phyloP scores from a whole-genome alignment of 1,140 invertebrate genomes.

The Condylostylus longicornis region DNA sequence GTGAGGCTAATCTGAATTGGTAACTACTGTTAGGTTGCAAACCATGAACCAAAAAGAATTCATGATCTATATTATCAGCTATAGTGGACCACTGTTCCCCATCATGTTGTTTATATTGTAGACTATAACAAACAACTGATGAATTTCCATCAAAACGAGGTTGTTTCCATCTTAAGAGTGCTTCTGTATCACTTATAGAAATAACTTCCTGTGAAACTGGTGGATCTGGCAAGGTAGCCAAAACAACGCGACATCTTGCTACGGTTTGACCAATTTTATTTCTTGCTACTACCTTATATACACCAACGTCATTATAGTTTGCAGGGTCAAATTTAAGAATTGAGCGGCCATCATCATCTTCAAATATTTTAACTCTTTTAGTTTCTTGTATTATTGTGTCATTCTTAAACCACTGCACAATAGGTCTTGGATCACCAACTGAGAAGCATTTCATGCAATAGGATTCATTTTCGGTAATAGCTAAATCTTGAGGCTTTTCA shows the following conservation, averaged over 20 bases:
- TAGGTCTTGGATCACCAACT: conserved; percentile 76
- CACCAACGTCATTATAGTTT: conserved; percentile 67
- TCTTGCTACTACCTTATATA: conserved; percentile 89
- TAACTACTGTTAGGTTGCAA: conserved; percentile 66
- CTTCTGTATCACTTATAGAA: conserved; percentile 69
- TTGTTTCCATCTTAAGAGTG: conserved; percentile 76
- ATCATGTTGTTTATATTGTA: conserved; percentile 64
- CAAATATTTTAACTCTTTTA: conserved; percentile 57
- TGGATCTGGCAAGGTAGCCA: conserved; percentile 56
- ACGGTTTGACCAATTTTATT: conserved; percentile 70
- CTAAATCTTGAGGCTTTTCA: conserved; percentile 61
- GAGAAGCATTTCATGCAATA: conserved; percentile 69
- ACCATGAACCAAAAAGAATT: conserved; percentile 72
- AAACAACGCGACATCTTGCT: conserved; percentile 53
- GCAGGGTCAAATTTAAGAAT: conserved; percentile 60
- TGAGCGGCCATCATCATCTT: conserved; percentile 61
- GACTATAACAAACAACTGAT: conserved; percentile 64
- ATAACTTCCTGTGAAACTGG: conserved; percentile 76
- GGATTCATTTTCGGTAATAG: conserved; percentile 63
- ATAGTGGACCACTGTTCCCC: conserved; percentile 73
- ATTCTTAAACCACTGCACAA: conserved; percentile 93
- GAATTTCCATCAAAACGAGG: conserved; percentile 72
- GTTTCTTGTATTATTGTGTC: conserved; percentile 71
- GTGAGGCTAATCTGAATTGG: conserved; percentile 74
- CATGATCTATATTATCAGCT: conserved; percentile 80